These are phyloP conservation scores for Tiliacea citrago DNA, from an alignment of 2,888 invertebrate species.

Conservation along the genomic window DNA sequence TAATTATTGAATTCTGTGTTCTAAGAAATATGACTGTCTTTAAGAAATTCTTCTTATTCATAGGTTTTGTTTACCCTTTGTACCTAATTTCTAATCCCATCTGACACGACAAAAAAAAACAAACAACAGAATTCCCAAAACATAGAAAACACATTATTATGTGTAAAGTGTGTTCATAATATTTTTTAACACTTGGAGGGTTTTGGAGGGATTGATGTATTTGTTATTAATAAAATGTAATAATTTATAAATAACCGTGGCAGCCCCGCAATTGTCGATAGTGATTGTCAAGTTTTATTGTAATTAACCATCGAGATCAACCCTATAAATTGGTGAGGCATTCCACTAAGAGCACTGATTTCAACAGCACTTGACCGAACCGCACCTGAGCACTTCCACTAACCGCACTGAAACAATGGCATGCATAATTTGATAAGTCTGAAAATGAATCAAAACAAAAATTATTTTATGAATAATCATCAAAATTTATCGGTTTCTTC, in stretches of 20 bases:
- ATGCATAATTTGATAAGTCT: not conserved
- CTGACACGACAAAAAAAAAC: not conserved
- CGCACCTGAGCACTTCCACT: no score
- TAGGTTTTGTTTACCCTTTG: not conserved
- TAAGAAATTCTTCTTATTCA: not conserved
- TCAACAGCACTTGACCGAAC: no score
- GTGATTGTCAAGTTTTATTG: not conserved
- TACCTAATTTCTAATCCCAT: not conserved
- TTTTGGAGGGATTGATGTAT: not conserved
- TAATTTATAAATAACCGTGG: not conserved
- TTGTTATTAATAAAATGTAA: no score
- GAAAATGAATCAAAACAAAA: not conserved
- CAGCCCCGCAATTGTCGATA: not conserved
- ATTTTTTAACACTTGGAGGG: not conserved
- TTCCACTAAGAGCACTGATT: no score
- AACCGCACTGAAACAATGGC: no score
- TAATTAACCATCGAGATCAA: no score
- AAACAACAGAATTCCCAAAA: not conserved
- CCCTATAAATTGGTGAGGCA: not conserved
- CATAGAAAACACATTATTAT: not conserved
- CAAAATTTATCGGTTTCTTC: no score
- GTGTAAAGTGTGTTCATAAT: not conserved
- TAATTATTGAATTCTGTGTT: not conserved
- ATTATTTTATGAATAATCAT: no score
- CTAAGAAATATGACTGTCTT: not conserved